Percentiles rank a stretch among this genome's conserved stretches.
These are phyloP conservation scores for Oreochromis niloticus DNA, from an alignment of 2,113 vertebrate genomes.

Conservation along the genomic window DNA sequence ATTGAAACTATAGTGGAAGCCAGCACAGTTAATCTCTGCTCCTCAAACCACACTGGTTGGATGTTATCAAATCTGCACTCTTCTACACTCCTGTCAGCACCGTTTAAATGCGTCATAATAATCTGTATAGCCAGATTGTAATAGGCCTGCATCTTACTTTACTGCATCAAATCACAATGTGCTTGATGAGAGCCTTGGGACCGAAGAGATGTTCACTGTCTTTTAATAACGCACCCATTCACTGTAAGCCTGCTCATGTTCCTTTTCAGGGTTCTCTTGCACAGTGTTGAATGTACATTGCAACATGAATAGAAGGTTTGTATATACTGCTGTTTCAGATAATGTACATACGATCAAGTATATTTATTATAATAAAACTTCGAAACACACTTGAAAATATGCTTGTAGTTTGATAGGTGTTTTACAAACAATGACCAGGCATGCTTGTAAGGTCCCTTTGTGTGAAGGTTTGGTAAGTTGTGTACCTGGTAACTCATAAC, in stretches of 20 bases:
- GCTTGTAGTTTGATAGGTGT: not conserved
- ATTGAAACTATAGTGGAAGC: not conserved
- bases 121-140: not conserved
- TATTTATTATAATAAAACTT: constrained; percentile 77
- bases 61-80: constrained; percentile 10
- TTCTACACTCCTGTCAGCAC: constrained; percentile 4
- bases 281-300: constrained; percentile 51
- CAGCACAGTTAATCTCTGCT: not conserved
- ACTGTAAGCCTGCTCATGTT: constrained; percentile 38
- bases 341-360: constrained; percentile 69
- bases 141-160: not conserved
- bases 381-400: not conserved
- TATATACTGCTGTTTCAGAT: constrained; percentile 50
- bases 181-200: constrained; percentile 19
- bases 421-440: not conserved
- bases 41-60: not conserved
- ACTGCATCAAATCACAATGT: constrained; percentile 15
- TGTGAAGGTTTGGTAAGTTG: not conserved
- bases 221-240: constrained; percentile 30
- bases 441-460: not conserved
- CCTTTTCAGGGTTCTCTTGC: constrained; percentile 44
- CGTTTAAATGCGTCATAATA: not conserved
- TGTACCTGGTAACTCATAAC: not conserved
- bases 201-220: not conserved
- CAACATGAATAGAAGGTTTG: constrained; percentile 51